These are phyloP conservation scores for Drosophila affinis DNA, from an alignment of 2,888 invertebrate genomes.

Conservation along the genomic window DNA sequence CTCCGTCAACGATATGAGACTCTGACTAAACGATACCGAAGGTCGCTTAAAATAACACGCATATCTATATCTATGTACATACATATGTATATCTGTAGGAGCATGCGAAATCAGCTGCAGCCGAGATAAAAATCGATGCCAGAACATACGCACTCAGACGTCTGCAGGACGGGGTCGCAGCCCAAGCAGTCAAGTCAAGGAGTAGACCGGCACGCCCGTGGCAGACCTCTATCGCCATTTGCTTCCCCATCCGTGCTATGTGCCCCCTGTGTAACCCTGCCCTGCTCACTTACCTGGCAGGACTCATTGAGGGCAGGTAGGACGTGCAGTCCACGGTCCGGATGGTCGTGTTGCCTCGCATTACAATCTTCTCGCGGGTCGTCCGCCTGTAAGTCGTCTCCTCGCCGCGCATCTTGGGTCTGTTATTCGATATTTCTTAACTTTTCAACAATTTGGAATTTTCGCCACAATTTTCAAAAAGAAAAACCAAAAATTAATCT, in stretches of 20 bases:
- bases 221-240: too few species aligned
- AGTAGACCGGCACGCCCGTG: constrained; percentile 57
- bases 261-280: not conserved
- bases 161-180: not conserved
- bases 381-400: constrained; percentile 82
- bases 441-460: constrained; percentile 25
- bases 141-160: constrained; percentile 7
- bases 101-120: constrained; percentile 64
- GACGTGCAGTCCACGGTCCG: constrained; percentile 84
- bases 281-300: constrained; percentile 72
- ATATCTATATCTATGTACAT: constrained; percentile 5
- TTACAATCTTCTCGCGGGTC: constrained; percentile 83
- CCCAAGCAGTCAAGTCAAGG: constrained; percentile 50
- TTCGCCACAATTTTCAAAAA: constrained; percentile 8
- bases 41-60: constrained; percentile 39
- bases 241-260: constrained; percentile 14
- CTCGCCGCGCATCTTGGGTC: constrained; percentile 80
- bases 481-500: constrained; percentile 8
- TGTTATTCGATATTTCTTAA: constrained; percentile 37
- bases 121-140: constrained; percentile 73
- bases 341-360: constrained; percentile 83
- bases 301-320: constrained; percentile 81
- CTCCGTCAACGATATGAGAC: constrained; percentile 43
- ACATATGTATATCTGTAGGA: constrained; percentile 22
- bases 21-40: constrained; percentile 45